These are phyloP conservation scores for Ceyx margarethae DNA, from an alignment of 2,113 vertebrate species.

Conservation along the genomic window DNA sequence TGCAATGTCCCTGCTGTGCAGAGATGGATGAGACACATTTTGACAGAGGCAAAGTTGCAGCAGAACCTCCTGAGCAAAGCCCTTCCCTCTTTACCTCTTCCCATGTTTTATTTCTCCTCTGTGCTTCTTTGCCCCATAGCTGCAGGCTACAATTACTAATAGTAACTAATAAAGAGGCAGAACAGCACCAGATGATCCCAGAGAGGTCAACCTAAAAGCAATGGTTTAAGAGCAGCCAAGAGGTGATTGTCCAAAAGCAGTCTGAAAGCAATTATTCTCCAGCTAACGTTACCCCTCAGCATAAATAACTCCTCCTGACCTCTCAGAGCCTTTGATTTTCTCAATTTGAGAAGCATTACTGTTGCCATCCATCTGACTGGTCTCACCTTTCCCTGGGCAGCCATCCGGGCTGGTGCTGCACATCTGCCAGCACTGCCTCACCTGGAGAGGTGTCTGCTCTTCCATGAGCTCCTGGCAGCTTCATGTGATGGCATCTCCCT, in stretches of 20 bases:
- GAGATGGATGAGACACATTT: accelerated
- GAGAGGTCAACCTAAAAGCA: slow-evolving; percentile 39
- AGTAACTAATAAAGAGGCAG: slow-evolving; percentile 6
- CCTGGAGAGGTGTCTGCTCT: not conserved
- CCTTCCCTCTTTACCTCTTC: not conserved
- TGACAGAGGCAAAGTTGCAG: accelerated
- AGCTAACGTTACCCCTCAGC: not conserved
- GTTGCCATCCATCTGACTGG: not conserved
- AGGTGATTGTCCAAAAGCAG: not conserved
- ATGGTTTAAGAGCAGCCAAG: not conserved
- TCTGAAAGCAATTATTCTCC: slow-evolving; percentile 47
- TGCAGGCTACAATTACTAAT: slow-evolving; percentile 18
- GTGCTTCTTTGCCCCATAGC: not conserved
- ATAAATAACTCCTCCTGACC: slow-evolving; percentile 4
- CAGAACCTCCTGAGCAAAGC: not conserved
- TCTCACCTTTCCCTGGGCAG: not conserved
- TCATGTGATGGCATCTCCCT: not conserved
- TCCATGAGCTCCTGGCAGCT: not conserved
- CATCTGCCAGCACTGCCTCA: not conserved
- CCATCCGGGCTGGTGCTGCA: accelerated
- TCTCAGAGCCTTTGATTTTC: slow-evolving; percentile 26
- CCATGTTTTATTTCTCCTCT: not conserved
- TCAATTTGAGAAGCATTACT: not conserved
- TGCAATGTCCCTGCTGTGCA: accelerated
- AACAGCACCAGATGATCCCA: not conserved